Percentiles rank a stretch among this genome's conserved stretches.
Conservation (phyloP, 92 coral and sea anemone species). For the Pocillopora grandis region DNA sequence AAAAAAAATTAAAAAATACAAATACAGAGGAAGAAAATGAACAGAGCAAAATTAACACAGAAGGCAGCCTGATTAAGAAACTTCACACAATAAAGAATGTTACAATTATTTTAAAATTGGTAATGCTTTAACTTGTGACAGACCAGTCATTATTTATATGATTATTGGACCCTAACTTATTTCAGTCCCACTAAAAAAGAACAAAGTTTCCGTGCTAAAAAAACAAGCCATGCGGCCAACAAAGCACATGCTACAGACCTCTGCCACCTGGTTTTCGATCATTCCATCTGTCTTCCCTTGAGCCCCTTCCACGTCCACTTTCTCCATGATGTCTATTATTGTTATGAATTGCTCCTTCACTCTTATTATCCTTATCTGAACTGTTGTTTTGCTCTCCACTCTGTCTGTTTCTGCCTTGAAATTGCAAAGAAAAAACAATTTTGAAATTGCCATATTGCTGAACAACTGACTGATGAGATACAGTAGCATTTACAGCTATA, state of each 20-base stretch:
- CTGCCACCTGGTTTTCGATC: slow-evolving; percentile 69
- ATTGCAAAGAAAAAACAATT: neutral
- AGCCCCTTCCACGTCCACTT: slow-evolving; percentile 81
- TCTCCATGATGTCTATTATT: slow-evolving; percentile 76
- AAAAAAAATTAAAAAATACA: neutral
- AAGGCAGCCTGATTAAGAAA: too few species aligned
- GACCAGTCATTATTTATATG: neutral
- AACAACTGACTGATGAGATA: neutral
- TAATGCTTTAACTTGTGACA: neutral
- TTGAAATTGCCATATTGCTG: neutral
- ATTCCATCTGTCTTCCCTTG: slow-evolving; percentile 80
- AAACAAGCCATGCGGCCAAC: neutral
- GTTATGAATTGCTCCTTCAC: slow-evolving; percentile 34
- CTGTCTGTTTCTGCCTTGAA: slow-evolving; percentile 69
- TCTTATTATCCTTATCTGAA: slow-evolving; percentile 47
- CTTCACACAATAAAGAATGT: neutral
- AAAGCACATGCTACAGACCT: slow-evolving; percentile 37
- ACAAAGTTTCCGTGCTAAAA: neutral
- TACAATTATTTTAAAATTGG: neutral
- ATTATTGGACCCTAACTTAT: neutral
- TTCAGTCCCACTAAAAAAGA: neutral
- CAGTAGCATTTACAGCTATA: too few species aligned
- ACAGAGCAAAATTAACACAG: neutral
- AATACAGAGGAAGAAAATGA: neutral
- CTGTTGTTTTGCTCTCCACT: slow-evolving; percentile 64